phyloP scores from a whole-genome alignment of 1,140 invertebrate species.

The Vanessa atalanta region DNA sequence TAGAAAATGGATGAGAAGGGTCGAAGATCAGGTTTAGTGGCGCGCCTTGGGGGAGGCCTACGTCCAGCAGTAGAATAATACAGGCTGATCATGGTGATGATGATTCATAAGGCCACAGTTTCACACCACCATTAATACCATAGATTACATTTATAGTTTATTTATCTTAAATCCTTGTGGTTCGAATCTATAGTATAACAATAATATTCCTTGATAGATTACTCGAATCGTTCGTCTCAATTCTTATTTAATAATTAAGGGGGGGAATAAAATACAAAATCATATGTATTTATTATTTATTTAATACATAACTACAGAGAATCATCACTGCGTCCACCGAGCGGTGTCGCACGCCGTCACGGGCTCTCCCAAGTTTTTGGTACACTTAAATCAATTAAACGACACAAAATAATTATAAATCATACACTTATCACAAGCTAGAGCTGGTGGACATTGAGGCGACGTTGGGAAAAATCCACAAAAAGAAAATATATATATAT shows the following conservation, averaged over 20 bases:
- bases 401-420: constrained; percentile 38
- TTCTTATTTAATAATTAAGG: not conserved
- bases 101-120: too few relatives aligned
- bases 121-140: too few relatives aligned
- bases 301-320: constrained; percentile 77
- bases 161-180: too few relatives aligned
- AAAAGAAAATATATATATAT: not conserved
- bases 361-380: constrained; percentile 59
- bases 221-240: too few relatives aligned
- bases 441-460: constrained; percentile 32
- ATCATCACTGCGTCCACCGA: constrained; percentile 54
- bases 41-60: too few relatives aligned
- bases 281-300: constrained; percentile 69
- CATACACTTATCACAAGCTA: constrained; percentile 27
- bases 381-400: constrained; percentile 52
- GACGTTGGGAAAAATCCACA: not conserved
- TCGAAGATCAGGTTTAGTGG: too few relatives aligned
- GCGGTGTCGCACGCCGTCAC: constrained; percentile 22
- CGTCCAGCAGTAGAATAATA: too few relatives aligned
- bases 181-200: too few relatives aligned
- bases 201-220: too few relatives aligned
- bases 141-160: too few relatives aligned
- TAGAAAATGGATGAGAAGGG: too few relatives aligned
- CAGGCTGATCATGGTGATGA: too few relatives aligned
- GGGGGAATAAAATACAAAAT: constrained; percentile 36